phyloP scores from a whole-genome alignment of 2,888 invertebrate genomes.

The Pseudanteris insignis region DNA sequence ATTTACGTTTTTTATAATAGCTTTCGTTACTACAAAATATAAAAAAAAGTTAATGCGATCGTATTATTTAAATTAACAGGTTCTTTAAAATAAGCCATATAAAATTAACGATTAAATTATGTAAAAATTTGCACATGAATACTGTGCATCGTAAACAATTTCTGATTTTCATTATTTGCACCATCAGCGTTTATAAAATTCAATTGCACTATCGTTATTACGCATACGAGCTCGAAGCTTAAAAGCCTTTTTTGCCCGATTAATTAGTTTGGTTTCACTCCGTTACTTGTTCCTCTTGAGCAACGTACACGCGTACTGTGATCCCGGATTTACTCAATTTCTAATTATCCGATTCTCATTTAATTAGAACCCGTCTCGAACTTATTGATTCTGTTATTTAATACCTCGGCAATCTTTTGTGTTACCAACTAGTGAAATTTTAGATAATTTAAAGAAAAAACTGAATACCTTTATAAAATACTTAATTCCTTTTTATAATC shows the following conservation, averaged over 20 bases:
- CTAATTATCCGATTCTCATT: slow-evolving; percentile 22
- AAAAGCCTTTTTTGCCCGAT: slow-evolving; percentile 13
- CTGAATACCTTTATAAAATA: too few relatives aligned
- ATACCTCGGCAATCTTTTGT: too few relatives aligned
- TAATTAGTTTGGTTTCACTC: slow-evolving; percentile 25
- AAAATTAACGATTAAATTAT: slow-evolving; percentile 8
- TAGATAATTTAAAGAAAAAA: too few relatives aligned
- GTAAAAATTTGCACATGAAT: neutral
- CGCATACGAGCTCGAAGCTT: neutral
- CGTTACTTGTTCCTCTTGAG: slow-evolving; percentile 15
- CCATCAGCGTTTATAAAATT: neutral
- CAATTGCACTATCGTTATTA: neutral
- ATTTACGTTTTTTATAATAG: too few relatives aligned
- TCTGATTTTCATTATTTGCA: neutral
- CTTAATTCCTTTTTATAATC: too few relatives aligned
- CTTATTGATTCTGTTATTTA: slow-evolving; percentile 22
- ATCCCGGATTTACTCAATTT: slow-evolving; percentile 25
- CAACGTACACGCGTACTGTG: slow-evolving; percentile 5
- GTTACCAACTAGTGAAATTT: too few relatives aligned
- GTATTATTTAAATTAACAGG: too few relatives aligned
- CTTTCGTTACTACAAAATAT: too few relatives aligned
- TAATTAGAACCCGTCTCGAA: slow-evolving; percentile 17
- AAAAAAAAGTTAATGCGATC: too few relatives aligned
- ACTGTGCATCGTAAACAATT: neutral
- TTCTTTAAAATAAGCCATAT: too few relatives aligned